Conservation (phyloP, 2,888 invertebrate species). For the Meteorus cinctellus region DNA sequence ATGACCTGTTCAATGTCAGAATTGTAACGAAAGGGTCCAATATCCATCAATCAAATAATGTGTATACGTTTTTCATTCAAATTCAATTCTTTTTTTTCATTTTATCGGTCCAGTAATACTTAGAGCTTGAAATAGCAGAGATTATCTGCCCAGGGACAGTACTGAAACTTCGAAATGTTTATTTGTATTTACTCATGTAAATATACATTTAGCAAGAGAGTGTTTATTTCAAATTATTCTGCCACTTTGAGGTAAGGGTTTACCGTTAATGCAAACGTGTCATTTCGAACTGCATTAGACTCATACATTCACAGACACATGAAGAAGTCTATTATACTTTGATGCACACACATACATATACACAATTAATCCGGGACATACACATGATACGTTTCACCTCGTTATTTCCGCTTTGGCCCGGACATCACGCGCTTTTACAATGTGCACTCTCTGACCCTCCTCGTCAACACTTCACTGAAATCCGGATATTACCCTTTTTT, state of each 20-base stretch:
- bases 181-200: neutral
- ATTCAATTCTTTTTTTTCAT: neutral
- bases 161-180: too few relatives aligned
- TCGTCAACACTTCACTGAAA: neutral
- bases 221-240: slow-evolving; percentile 11
- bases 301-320: neutral
- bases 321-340: neutral
- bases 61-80: neutral
- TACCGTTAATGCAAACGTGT: neutral
- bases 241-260: slow-evolving; percentile 19
- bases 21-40: too few relatives aligned
- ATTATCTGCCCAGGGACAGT: too few relatives aligned
- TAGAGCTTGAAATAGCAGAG: too few relatives aligned
- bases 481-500: neutral
- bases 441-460: neutral
- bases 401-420: slow-evolving; percentile 25
- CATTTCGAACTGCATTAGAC: neutral
- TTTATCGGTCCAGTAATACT: neutral
- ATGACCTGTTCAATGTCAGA: neutral
- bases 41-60: too few relatives aligned
- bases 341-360: neutral
- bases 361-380: slow-evolving; percentile 14
- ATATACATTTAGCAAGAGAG: neutral
- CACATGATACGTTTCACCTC: slow-evolving; percentile 23
- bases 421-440: slow-evolving; percentile 15